A percentile compares a stretch with the other conserved stretches of the same genome.
Evolutionary conservation across 2,797 vertebrate genomes (phyloP).

Genomic region (Crocidura indochinensis): DNA sequence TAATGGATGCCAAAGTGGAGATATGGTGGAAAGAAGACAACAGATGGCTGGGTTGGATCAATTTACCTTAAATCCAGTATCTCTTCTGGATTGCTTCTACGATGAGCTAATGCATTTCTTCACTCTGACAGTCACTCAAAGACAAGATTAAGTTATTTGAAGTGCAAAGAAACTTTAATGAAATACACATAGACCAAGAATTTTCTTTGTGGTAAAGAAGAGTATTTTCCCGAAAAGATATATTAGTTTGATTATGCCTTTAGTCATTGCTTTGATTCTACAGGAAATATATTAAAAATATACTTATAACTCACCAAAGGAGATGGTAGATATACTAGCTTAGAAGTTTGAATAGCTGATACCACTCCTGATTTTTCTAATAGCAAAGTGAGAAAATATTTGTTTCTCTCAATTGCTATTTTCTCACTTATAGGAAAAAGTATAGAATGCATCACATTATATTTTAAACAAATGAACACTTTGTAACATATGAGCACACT

Average conservation of each 20-base stretch:
- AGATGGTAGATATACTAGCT: slow-evolving; percentile 22
- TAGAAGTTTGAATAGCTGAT: neutral
- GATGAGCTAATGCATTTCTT: slow-evolving; percentile 49
- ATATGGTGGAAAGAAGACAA: neutral
- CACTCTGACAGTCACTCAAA: slow-evolving; percentile 25
- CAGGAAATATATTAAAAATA: slow-evolving; percentile 18
- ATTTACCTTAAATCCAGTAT: neutral
- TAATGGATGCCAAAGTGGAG: neutral
- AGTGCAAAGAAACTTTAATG: neutral
- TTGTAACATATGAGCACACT: neutral
- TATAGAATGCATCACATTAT: neutral
- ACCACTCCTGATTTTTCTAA: slow-evolving; percentile 49
- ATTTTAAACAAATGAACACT: slow-evolving; percentile 4
- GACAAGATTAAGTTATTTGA: slow-evolving; percentile 46
- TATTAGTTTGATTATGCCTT: slow-evolving; percentile 2
- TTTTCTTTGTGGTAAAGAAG: slow-evolving; percentile 45
- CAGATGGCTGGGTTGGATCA: neutral
- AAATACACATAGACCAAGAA: neutral
- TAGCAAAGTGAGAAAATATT: neutral
- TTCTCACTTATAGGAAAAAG: neutral
- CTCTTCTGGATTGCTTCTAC: neutral
- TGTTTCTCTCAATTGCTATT: too few species aligned
- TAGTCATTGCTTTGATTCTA: neutral
- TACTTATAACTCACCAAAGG: slow-evolving; percentile 25
- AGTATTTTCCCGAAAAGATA: neutral